Evolutionary conservation across 1,140 invertebrate genomes (phyloP), one percentile per base, ranked within the genome.

Genomic region (Anagrus nilaparvatae): DNA sequence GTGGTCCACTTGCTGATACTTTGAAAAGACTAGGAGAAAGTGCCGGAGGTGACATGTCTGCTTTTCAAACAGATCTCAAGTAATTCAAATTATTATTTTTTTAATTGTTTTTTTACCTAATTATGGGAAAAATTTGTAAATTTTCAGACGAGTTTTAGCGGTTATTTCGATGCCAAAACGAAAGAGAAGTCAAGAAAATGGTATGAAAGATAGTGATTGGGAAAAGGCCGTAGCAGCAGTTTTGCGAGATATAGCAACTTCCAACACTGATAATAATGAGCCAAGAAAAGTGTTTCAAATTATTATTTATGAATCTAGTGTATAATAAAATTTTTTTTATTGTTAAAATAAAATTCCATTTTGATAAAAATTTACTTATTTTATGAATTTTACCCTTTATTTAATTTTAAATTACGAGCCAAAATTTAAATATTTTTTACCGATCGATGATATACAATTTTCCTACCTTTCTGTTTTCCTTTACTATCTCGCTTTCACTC

Each of bases 1-100:
- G 81, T 2, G 84, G 84, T 25, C 84, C 84, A 6, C 63, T 90
- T 48, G 81, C 84, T 3, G 85, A 89, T 51, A 78, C 83, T 31
- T 63, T 89, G 23, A 67, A 77, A 24, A 77, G 78, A 58, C 65
- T 87, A 8, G 82, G 81, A 14, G 82, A 87, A 62, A 77, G 80
- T 46, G 79, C 79, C 5, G 70, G 77, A 3, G 79, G 79, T 29
- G 81, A 84, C 54, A 77, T 82, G 49, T 71, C 77, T 10, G 72
- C 78, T 3, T 61, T 85, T 21, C 79, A 82, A 50, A 74, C 75
- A 36, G 78, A 81, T 57, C 64, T 81, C 6, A 70, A 73, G 57
- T 76, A 73, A 59, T 8, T 9, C 16, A 40, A 36, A 27, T 23
- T 25, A n/a, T n/a, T n/a, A n/a, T 43, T 6, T 43, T 12, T 59